Evolutionary conservation across 2,113 vertebrate genomes (phyloP), one percentile per base, ranked within the genome.

Genomic region (Bufo gargarizans): DNA sequence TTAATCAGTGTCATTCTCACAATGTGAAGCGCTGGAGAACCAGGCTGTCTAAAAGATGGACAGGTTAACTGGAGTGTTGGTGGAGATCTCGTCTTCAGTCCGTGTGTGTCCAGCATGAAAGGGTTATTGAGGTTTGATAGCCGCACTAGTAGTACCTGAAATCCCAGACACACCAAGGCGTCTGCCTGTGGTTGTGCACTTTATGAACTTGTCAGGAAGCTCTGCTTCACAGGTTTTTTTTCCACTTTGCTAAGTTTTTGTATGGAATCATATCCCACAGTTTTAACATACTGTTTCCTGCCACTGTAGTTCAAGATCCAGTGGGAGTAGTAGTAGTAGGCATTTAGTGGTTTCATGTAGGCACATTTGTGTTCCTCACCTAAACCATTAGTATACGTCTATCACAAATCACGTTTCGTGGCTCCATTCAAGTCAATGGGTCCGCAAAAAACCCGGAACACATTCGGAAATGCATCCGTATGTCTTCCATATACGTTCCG

Each of bases 201-300:
- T 87, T 79, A 63, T 87, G 86, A 87, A 82, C 86, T 74, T 87
- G 72, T 47, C 86, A 82, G 86, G 86, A 87, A 82, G 63, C 77
- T 43, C 67, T 16, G 16, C 65, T 59, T 69, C 86, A 49, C 71
- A 74, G n/a, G 59, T 45, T 45, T 69, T 78, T 86, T 65, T 55
- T 79, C 79, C 58, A 78, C 61, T 86, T 53, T 79, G 19, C 59
- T 77, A 2, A 67, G 58, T 78, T 86, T 77, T 86, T 86, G 56
- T 63, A 76, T 61, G 71, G 84, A 85, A 77, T 65, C 61, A 53
- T 83, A 83, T 50, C 81, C 61, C 65, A 69, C 61, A 50, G 81
- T 67, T 83, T 82, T 50, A 65, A 43, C 43, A 20, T 71, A 58
- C 22, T 55, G 33, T 85, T 59, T 76, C 77, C n/a, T 86, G 84